Evolutionary conservation across 2,797 vertebrate genomes (phyloP), one percentile per base, ranked within the genome.

Genomic region (Acanthurus tractus): DNA sequence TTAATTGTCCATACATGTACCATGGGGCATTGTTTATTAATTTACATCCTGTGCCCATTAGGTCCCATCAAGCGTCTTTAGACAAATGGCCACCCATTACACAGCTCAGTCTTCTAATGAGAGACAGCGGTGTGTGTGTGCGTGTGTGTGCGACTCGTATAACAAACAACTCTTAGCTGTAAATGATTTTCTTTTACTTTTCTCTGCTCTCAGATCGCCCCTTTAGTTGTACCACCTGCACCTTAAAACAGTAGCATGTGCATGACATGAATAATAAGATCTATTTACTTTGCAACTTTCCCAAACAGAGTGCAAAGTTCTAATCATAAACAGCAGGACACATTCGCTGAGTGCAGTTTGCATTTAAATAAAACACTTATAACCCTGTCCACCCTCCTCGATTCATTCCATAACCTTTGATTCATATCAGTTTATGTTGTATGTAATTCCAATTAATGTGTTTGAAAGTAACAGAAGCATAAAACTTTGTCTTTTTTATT

Each of bases 1-100:
- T 94, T 94, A 94, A 93, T 93, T 93, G 90, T 84, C 88, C 72
- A 77, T 85, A 88, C 87, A 83, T 92, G 89, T 89, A 87, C 63
- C 76, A 45, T 70, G 63, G 63, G 70, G 70, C 36, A 62, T 86
- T 93, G 90, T 93, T 93, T 94, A 94, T 94, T 94, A 93, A 94
- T 94, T 93, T 89, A 87, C 89, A 89, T 83, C 83, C 88, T 82
- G 69, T 86, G 87, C 88, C 84, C 90, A 93, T 93, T 93, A 92
- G 79, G 79, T 70, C 68, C 80, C 87, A 92, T 89, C 87, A 87
- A 87, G 78, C 54, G 83, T 86, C 78, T 86, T 70, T 44, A 89
- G 92, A 94, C 82, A 91, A 93, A 94, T 92, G 70, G 66, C 84
- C 78, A 22, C 62, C 66, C 79, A 88, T 93, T 91, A 93, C 77